phyloP scores from a whole-genome alignment of 2,888 invertebrate genomes.

The Polyommatus iphigenia region DNA sequence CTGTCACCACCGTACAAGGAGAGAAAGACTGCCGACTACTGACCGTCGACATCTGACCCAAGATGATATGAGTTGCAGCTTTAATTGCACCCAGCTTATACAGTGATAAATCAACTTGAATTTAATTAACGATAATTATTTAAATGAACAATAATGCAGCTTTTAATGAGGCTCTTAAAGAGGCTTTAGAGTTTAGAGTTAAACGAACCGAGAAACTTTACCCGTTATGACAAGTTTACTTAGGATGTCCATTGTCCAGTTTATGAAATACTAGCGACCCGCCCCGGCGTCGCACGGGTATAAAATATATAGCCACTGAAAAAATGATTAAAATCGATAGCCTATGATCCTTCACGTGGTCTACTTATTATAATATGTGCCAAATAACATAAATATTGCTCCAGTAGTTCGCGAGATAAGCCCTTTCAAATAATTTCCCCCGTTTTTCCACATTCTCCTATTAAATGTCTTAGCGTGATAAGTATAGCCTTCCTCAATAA shows the following conservation, averaged over 20 bases:
- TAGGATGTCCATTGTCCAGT: neutral
- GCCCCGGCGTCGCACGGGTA: too few species aligned
- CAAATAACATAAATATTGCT: too few species aligned
- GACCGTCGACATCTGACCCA: conserved; percentile 50
- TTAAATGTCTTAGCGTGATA: too few species aligned
- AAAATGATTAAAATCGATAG: too few species aligned
- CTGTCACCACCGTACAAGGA: conserved; percentile 60
- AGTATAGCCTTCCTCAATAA: too few species aligned
- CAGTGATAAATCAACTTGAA: conserved; percentile 10
- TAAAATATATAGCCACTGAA: too few species aligned
- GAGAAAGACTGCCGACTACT: conserved; percentile 60
- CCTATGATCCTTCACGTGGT: too few species aligned
- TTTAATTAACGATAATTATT: conserved; percentile 16
- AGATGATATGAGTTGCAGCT: conserved; percentile 35
- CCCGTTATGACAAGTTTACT: neutral
- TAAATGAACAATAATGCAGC: neutral
- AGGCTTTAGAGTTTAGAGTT: neutral
- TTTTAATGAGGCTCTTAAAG: neutral
- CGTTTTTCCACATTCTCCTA: too few species aligned
- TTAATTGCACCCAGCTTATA: neutral
- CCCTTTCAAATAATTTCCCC: too few species aligned
- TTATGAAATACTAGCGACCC: neutral
- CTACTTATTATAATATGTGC: too few species aligned
- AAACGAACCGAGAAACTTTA: neutral
- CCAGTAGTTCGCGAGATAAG: too few species aligned